These are phyloP conservation scores for Tachysurus fulvidraco DNA, from an alignment of 2,113 vertebrate species.

Conservation along the genomic window DNA sequence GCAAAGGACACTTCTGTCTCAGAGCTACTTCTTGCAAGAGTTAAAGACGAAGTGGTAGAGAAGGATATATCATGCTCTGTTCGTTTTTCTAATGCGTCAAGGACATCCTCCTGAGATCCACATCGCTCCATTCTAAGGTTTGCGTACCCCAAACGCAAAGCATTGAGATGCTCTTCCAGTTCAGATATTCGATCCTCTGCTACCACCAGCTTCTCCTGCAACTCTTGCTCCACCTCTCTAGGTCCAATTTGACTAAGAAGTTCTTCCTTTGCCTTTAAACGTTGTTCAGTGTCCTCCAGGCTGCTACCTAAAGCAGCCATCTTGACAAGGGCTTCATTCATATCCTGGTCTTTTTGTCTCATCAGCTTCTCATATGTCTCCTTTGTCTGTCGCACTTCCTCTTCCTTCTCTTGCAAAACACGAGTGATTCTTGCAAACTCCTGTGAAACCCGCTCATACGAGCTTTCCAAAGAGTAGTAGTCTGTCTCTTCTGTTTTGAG, in stretches of 20 bases:
- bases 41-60: constrained; percentile 40
- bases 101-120: constrained; percentile 60
- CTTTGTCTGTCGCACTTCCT: constrained; percentile 83
- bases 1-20: constrained; percentile 73
- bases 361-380: constrained; percentile 82
- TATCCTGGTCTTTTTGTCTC: constrained; percentile 83
- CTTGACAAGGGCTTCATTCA: constrained; percentile 87
- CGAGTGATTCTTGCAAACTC: constrained; percentile 83
- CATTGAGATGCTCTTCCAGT: constrained; percentile 71
- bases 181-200: constrained; percentile 74
- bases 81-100: constrained; percentile 57
- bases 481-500: constrained; percentile 81
- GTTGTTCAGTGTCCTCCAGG: constrained; percentile 85
- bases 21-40: constrained; percentile 59
- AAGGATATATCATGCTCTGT: constrained; percentile 57
- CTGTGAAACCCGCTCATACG: constrained; percentile 77
- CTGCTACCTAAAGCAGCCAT: constrained; percentile 83
- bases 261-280: constrained; percentile 82
- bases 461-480: constrained; percentile 81
- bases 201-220: constrained; percentile 67
- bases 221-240: constrained; percentile 67
- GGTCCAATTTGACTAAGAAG: constrained; percentile 75
- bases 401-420: constrained; percentile 84
- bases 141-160: constrained; percentile 69
- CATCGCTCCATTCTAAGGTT: constrained; percentile 67